Conservation (phyloP, 2,888 invertebrate genomes). For the Acholoe squamosa region DNA sequence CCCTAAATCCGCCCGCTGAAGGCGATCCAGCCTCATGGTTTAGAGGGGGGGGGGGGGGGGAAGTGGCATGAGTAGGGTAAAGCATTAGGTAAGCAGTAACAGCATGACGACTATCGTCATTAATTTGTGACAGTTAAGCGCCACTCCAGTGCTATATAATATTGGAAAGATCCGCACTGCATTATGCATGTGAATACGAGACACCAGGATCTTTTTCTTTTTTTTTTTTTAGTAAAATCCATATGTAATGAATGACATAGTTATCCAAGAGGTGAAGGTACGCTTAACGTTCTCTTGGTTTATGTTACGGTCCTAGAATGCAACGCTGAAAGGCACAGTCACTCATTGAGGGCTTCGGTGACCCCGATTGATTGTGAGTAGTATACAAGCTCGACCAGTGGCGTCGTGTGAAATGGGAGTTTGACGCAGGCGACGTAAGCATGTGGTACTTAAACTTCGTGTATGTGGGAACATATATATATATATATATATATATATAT, state of each 20-base stretch:
- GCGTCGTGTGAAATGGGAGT: background rate
- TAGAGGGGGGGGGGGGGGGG: too few relatives aligned
- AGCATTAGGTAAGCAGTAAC: background rate
- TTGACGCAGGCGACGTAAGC: conserved; percentile 12
- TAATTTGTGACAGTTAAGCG: background rate
- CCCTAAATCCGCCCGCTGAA: conserved; percentile 26
- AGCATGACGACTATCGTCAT: background rate
- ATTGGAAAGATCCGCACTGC: background rate
- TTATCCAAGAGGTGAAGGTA: too few relatives aligned
- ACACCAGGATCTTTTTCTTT: background rate
- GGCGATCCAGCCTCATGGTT: background rate
- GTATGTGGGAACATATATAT: too few relatives aligned
- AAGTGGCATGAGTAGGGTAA: too few relatives aligned
- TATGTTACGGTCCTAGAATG: too few relatives aligned
- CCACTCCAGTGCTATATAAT: background rate
- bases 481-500: too few relatives aligned
- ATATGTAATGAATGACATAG: too few relatives aligned
- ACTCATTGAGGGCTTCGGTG: too few relatives aligned
- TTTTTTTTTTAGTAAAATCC: too few relatives aligned
- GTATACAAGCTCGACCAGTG: background rate
- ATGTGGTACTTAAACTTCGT: too few relatives aligned
- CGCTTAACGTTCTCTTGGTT: too few relatives aligned
- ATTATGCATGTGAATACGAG: background rate
- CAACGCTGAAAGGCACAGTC: too few relatives aligned
- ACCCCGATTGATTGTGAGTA: background rate